Base-by-base conservation (phyloP, 2,113 vertebrate genomes). In the Gavialis gangeticus region DNA sequence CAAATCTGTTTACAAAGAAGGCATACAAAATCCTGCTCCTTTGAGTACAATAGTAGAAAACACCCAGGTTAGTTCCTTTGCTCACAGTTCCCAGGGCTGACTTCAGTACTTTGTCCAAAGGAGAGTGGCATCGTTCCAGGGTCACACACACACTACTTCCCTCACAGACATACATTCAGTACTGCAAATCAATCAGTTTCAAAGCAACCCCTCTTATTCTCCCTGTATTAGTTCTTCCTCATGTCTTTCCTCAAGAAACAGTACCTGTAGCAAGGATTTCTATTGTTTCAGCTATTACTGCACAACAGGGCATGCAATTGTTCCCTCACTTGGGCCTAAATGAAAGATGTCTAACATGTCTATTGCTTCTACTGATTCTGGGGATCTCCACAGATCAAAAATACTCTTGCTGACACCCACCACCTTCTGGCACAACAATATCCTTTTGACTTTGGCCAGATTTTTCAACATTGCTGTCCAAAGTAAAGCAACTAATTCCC, bases 31-130 rank as follows among this genome's bases (percentile, higher is more conserved):
- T 82, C 67, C 67, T 60, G 73, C 54, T 94, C 19, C 91, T 59
- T 94, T 87, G 88, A 95, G 92, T 59, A 58, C 90, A 73, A 73
- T 73, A 96, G 92, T 56, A 93, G 19, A 92, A 91, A 86, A 89
- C 80, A 82, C 69, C 88, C 56, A 6, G 60, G 5, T 73, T 96
- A 82, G 34, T 80, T 92, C 84, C 71, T 76, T 84, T 60, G n/a
- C 88, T 94, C 78, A 10, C 59, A 63, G 87, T 94, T 96, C 93
- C 81, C 71, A 76, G 75, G 64, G 15, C 60, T 86, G 71, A 59
- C 37, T 79, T 79, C 90, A 81, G 73, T 55, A 18, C 24, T 5
- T 5, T 37, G 30, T 82, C 88, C 59, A 4, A 93, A 73, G 94
- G 6, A 81, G 37, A 83, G 67, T 27, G 0, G 13, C 22, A 2